Conservation (phyloP, 35 echinoderm and acorn worm genomes). For the Stichopus chloronotus region DNA sequence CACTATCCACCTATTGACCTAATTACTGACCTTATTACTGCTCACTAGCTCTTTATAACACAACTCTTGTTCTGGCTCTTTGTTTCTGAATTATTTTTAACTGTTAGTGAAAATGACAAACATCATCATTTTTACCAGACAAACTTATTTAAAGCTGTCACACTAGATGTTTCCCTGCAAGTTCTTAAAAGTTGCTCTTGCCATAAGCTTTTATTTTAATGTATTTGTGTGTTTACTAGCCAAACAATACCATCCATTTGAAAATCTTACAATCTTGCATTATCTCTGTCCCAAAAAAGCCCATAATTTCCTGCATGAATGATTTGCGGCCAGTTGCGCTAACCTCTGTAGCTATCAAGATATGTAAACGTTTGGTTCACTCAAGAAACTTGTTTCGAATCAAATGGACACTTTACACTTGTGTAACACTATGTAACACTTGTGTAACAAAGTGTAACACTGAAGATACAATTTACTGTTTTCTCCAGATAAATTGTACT, state of each 20-base stretch:
- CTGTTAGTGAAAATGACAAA: neutral
- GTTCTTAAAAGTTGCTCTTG: neutral
- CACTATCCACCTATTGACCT: no score
- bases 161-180: neutral
- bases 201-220: neutral
- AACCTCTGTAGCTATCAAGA: slow-evolving; percentile 12
- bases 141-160: neutral
- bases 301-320: neutral
- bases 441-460: no score
- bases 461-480: neutral
- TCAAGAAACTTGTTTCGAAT: neutral
- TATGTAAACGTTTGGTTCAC: neutral
- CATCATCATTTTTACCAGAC: neutral
- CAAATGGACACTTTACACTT: neutral
- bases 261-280: neutral
- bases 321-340: neutral
- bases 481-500: neutral
- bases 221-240: neutral
- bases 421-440: no score
- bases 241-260: neutral
- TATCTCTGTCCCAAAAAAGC: neutral
- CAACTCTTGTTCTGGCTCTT: no score
- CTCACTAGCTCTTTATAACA: no score
- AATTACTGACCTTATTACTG: no score
- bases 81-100: neutral